Conservation (phyloP, 2,888 invertebrate genomes). For the Drosophila cognata region DNA sequence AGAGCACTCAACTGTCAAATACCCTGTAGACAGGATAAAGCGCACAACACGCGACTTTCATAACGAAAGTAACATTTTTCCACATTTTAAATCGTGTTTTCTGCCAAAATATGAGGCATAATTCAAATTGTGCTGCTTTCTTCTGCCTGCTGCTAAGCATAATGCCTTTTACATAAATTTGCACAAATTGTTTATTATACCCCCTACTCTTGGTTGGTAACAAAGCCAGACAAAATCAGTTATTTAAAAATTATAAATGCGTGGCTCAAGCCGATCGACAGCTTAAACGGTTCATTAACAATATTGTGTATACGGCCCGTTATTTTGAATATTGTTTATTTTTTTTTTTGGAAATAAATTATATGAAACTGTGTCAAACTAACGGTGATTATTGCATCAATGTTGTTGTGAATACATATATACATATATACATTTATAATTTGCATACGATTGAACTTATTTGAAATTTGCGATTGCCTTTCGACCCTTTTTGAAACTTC, state of each 20-base stretch:
- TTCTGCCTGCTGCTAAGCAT: neutral
- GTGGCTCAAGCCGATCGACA: constrained; percentile 20
- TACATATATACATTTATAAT: constrained; percentile 16
- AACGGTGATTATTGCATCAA: constrained; percentile 38
- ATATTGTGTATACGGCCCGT: constrained; percentile 32
- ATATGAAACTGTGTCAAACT: constrained; percentile 61
- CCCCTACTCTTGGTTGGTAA: neutral
- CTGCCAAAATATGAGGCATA: no score
- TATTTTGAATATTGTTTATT: neutral
- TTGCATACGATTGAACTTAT: constrained; percentile 38
- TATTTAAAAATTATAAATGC: constrained; percentile 16
- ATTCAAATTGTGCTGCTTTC: neutral
- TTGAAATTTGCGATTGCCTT: neutral
- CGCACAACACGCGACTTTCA: neutral
- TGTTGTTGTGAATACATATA: constrained; percentile 14
- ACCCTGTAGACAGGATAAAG: constrained; percentile 6
- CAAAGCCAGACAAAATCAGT: neutral
- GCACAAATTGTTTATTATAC: neutral
- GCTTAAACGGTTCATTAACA: constrained; percentile 33
- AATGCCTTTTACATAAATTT: neutral
- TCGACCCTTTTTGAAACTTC: neutral
- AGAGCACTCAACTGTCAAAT: neutral
- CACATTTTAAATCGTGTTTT: neutral
- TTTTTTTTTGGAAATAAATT: constrained; percentile 24
- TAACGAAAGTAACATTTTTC: neutral